Evolutionary conservation across 2,113 vertebrate genomes (phyloP), one percentile per base, ranked within the genome.

Genomic region (Lethenteron reissneri): DNA sequence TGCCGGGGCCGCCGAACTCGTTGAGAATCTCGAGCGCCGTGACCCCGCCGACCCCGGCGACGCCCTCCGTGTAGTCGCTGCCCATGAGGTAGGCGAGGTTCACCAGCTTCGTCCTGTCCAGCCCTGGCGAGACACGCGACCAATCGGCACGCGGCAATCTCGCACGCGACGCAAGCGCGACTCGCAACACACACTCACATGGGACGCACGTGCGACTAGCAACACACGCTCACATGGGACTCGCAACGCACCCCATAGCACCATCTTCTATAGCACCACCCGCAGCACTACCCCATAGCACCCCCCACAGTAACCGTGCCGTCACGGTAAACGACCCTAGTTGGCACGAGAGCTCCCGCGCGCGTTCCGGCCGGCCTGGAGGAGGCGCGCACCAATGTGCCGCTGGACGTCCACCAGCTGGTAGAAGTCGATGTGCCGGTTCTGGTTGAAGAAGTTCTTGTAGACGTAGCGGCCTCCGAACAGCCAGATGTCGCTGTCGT

Each of bases 1-100:
- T 70, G n/a, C 88, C 89, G 6, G 74, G 79, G 10, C 90, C 92
- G 14, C 87, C 85, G 76, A 99, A 99, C 79, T 99, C 92, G 72
- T 97, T 99, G 72, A 99, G 85, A 76, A 99, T 89, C 78, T 99
- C 94, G 91, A 99, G 92, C 0, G 90, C 92, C 2, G 89, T 91
- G 71, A 99, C 88, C 70, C 80, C 88, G 21, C 94, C 94, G 4
- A 99, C 88, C 2, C 86, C 88, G 2, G 88, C 84, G 69, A 99
- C 78, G 1, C 94, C 94, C 71, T 97, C 91, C 0, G 94, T 92
- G 78, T 99, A 99, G 80, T 97, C 94, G 71, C 94, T 99, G 72
- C 94, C 92, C 70, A 96, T 84, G 69, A 99, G 84, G 78, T 97
- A 99, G 1, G 94, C 92, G 79, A 99, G 81, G 78, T 96, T 97